Conservation (phyloP, 1,140 invertebrate species). For the Zaprionus gabonicus region DNA sequence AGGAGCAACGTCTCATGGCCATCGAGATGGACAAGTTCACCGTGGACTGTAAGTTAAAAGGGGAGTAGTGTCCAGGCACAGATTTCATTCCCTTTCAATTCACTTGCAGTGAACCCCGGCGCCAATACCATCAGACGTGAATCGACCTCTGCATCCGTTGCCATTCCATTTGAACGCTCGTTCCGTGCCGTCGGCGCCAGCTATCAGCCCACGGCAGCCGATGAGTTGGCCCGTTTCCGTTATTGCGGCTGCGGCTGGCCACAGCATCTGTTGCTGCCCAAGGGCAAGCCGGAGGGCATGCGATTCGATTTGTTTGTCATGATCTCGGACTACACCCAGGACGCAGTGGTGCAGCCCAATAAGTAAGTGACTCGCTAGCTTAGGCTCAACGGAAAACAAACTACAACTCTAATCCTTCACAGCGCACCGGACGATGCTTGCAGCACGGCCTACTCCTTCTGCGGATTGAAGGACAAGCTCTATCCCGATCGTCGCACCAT, state of each 20-base stretch:
- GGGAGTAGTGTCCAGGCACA: no score
- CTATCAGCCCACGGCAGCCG: slow-evolving; percentile 67
- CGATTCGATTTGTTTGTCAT: slow-evolving; percentile 85
- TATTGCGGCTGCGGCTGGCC: slow-evolving; percentile 87
- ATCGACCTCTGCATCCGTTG: slow-evolving; percentile 87
- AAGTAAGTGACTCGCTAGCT: slow-evolving; percentile 45
- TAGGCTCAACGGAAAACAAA: not conserved
- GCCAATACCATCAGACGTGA: slow-evolving; percentile 86
- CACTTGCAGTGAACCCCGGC: slow-evolving; percentile 85
- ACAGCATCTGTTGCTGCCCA: slow-evolving; percentile 85
- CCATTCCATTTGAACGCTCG: slow-evolving; percentile 88
- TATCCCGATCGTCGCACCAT: slow-evolving; percentile 89
- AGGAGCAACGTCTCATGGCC: slow-evolving; percentile 86
- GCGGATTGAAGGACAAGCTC: slow-evolving; percentile 88
- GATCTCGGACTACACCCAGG: slow-evolving; percentile 85
- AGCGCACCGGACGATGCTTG: slow-evolving; percentile 84
- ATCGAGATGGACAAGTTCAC: slow-evolving; percentile 87
- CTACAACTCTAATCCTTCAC: not conserved
- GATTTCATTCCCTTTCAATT: not conserved
- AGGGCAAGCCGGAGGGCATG: slow-evolving; percentile 84
- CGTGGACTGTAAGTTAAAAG: slow-evolving; percentile 84
- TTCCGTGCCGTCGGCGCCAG: slow-evolving; percentile 86
- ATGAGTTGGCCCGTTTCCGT: slow-evolving; percentile 83
- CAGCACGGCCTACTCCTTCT: slow-evolving; percentile 88
- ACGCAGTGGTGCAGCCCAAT: slow-evolving; percentile 87